Evolutionary conservation across 2,797 vertebrate species (phyloP).

Genomic region (Pangasius macronema): DNA sequence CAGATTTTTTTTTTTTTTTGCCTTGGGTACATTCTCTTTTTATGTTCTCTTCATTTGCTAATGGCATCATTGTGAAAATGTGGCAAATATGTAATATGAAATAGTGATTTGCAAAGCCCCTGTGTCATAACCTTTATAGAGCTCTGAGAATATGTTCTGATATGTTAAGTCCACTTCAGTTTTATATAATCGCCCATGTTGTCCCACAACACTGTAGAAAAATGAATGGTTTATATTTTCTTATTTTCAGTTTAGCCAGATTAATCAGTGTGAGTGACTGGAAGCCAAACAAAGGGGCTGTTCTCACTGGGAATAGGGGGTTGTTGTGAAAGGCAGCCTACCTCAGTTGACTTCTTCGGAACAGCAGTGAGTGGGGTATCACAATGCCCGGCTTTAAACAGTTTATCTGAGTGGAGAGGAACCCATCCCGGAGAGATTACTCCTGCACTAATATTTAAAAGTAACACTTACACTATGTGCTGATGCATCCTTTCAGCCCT

Average conservation of each 20-base stretch:
- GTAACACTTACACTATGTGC: constrained; percentile 66
- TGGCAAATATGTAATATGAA: background rate
- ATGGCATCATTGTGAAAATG: background rate
- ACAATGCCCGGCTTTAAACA: constrained; percentile 76
- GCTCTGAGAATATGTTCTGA: background rate
- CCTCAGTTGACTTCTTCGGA: constrained; percentile 65
- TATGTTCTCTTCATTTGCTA: background rate
- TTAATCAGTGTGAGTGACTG: constrained; percentile 51
- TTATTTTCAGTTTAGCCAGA: constrained; percentile 30
- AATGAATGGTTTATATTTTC: constrained; percentile 50
- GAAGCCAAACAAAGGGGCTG: constrained; percentile 65
- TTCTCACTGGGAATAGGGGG: constrained; percentile 3
- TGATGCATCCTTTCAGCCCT: constrained; percentile 28
- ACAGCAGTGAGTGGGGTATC: constrained; percentile 73
- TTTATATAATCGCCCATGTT: background rate
- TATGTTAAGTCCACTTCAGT: background rate
- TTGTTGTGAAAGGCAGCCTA: constrained; percentile 37
- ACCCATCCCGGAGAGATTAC: constrained; percentile 70
- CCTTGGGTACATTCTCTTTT: background rate
- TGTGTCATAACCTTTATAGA: background rate
- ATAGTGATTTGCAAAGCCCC: background rate
- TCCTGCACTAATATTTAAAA: constrained; percentile 79
- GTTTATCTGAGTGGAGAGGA: constrained; percentile 74
- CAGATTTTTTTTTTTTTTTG: background rate
- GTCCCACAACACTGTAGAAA: background rate